phyloP scores from a whole-genome alignment of 1,140 invertebrate species.

The Apolygus lucorum region DNA sequence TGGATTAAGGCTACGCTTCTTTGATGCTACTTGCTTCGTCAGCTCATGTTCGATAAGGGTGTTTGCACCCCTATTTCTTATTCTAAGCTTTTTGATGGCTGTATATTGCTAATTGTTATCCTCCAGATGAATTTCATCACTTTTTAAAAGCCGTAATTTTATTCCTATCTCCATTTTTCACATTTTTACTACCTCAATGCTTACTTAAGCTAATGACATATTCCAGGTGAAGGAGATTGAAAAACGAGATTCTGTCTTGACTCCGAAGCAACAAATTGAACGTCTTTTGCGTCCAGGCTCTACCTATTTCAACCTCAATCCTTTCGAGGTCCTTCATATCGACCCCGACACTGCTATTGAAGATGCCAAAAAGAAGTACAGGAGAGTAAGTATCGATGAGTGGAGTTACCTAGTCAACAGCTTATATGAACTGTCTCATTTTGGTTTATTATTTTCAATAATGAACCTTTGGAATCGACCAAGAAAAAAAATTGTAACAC shows the following conservation, averaged over 20 bases:
- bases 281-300: constrained; percentile 83
- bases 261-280: constrained; percentile 91
- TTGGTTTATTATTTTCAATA: too few relatives aligned
- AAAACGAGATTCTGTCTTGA: constrained; percentile 80
- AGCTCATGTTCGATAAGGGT: neutral
- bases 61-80: neutral
- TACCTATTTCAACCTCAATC: constrained; percentile 94
- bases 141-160: neutral
- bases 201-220: neutral
- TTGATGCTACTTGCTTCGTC: too few relatives aligned
- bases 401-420: too few relatives aligned
- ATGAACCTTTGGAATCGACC: too few relatives aligned
- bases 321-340: constrained; percentile 91
- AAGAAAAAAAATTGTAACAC: too few relatives aligned
- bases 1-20: too few relatives aligned
- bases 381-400: constrained; percentile 51
- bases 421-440: too few relatives aligned
- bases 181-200: neutral
- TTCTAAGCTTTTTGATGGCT: neutral
- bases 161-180: neutral
- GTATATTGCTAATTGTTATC: neutral
- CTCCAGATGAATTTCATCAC: constrained; percentile 12
- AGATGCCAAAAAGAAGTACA: constrained; percentile 94
- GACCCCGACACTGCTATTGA: constrained; percentile 81
- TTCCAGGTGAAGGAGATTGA: constrained; percentile 89